Conservation (phyloP, 1,140 invertebrate genomes). For the Drosophila baimaii region DNA sequence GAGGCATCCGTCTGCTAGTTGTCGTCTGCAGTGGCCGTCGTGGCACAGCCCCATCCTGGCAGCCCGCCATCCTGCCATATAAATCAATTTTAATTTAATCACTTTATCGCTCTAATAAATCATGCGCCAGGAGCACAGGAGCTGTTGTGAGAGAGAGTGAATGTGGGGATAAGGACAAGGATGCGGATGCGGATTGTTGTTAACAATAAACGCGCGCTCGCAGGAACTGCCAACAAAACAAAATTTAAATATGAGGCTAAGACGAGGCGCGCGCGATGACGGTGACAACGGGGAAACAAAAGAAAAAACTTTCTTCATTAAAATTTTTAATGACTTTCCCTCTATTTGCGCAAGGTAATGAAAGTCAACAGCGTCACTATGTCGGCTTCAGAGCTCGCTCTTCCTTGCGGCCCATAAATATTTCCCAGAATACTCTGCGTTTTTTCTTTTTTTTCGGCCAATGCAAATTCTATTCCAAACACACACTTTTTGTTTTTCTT, state of each 20-base stretch:
- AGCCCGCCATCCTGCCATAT: constrained; percentile 45
- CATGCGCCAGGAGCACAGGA: constrained; percentile 48
- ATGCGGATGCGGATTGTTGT: constrained; percentile 60
- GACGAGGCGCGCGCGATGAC: constrained; percentile 31
- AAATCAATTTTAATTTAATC: constrained; percentile 83
- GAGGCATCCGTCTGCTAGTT: constrained; percentile 45
- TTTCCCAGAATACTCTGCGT: constrained; percentile 17
- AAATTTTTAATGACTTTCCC: constrained; percentile 79
- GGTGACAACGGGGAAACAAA: constrained; percentile 66
- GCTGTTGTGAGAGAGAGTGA: constrained; percentile 8
- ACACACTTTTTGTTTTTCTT: constrained; percentile 14
- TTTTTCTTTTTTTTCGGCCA: constrained; percentile 24
- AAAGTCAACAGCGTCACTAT: constrained; percentile 79
- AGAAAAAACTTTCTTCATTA: constrained; percentile 81
- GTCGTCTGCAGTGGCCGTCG: constrained; percentile 25
- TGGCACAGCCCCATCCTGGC: constrained; percentile 6
- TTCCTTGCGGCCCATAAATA: constrained; percentile 40
- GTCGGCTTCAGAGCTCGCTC: constrained; percentile 35
- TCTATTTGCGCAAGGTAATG: constrained; percentile 80
- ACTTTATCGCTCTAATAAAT: constrained; percentile 81
- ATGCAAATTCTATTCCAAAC: constrained; percentile 64
- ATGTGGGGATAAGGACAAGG: constrained; percentile 5
- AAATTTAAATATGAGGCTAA: constrained; percentile 79
- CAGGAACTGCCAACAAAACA: constrained; percentile 66
- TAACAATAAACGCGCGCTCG: constrained; percentile 67